Evolutionary conservation across 2,113 vertebrate species (phyloP), one percentile per base, ranked within the genome.

Genomic region (Peromyscus californicus): DNA sequence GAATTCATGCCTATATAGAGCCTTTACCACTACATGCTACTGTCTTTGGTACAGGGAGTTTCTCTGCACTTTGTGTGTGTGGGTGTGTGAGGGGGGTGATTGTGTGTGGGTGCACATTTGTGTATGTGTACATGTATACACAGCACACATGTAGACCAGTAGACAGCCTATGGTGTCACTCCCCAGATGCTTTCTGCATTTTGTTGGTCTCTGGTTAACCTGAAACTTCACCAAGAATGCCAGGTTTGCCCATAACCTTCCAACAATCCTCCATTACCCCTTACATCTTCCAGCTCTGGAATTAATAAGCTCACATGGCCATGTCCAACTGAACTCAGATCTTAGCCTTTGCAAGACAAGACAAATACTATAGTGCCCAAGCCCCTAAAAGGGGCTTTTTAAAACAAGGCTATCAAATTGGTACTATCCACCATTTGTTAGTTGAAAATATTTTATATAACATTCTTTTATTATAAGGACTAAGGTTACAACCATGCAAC

Each of bases 381-480:
- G 33, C 5, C 15, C 33, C 33, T 36, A 33, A 70, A 70, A 36
- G 33, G 33, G 33, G 6, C 22, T 90, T 96, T 31, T 84, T 10
- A 63, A 90, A 92, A 24, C 22, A 74, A 72, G 45, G 48, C 39
- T 87, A 33, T 31, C 82, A 94, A 74, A 84, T 83, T n/a, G 61
- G 59, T 39, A 45, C 11, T 54, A 93, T 16, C 9, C 2, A 17
- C 78, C 51, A 67, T 4, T 59, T 90, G n/a, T 72, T 45, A 88
- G 80, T 48, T 67, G 10, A 17, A 90, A 88, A 69, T 80, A 61
- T 79, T 93, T 89, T 16, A 54, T 67, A 91, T 76, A 90, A 67
- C 59, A 69, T 84, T 74, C 19, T 39, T 83, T 94, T 36, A 67
- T 54, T 94, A 51, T 57, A 91, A 54, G 0, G 22, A 75, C 70